Conservation (phyloP, 1,140 invertebrate genomes). For the Matsumurasca onukii region DNA sequence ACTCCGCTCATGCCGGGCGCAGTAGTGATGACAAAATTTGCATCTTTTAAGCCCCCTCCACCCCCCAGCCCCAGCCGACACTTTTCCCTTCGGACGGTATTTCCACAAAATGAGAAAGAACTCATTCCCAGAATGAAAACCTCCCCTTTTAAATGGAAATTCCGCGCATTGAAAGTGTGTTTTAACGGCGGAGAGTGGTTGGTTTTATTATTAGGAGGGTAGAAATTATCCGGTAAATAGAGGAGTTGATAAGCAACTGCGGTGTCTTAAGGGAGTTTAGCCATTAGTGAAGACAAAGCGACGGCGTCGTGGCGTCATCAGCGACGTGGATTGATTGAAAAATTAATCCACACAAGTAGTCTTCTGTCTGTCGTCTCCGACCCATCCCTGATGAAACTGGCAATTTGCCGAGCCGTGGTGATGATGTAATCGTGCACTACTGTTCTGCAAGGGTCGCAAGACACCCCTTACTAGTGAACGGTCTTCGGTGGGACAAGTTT, state of each 20-base stretch:
- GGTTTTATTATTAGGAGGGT: constrained; percentile 25
- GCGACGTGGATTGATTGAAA: neutral
- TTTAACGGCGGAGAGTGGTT: constrained; percentile 17
- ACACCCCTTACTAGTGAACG: too few relatives aligned
- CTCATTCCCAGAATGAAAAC: constrained; percentile 33
- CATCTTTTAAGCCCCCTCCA: constrained; percentile 34
- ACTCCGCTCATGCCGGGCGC: constrained; percentile 7
- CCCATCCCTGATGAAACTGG: too few relatives aligned
- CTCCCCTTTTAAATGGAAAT: constrained; percentile 39
- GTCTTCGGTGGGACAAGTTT: too few relatives aligned
- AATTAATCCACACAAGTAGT: neutral
- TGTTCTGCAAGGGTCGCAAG: too few relatives aligned
- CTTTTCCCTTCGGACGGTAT: too few relatives aligned
- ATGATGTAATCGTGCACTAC: too few relatives aligned
- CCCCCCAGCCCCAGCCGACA: neutral
- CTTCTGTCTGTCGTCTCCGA: neutral
- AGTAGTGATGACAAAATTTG: constrained; percentile 38
- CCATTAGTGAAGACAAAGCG: constrained; percentile 5
- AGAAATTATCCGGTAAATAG: constrained; percentile 17
- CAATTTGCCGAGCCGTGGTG: too few relatives aligned
- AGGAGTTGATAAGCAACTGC: constrained; percentile 3
- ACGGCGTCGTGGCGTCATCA: neutral
- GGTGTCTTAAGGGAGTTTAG: constrained; percentile 30
- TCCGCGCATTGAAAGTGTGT: constrained; percentile 29
- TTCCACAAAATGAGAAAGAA: constrained; percentile 36